phyloP scores from a whole-genome alignment of 2,797 vertebrate species.

The Cyclura pinguis region DNA sequence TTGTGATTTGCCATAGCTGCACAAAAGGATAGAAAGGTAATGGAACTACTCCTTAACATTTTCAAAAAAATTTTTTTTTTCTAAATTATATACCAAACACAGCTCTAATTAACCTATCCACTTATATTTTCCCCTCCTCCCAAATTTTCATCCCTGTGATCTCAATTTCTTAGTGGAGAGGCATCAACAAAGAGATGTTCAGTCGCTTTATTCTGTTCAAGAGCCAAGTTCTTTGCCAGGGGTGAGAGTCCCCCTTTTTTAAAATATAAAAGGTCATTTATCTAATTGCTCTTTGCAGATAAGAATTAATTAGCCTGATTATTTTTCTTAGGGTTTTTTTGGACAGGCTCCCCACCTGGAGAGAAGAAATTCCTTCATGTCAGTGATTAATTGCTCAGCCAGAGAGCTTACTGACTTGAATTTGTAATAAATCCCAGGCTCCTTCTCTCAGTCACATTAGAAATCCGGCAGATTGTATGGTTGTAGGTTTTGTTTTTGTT shows the following conservation, averaged over 20 bases:
- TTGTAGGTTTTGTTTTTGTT: background rate
- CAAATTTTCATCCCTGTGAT: constrained; percentile 77
- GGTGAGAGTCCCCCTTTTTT: constrained; percentile 91
- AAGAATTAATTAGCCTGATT: constrained; percentile 99
- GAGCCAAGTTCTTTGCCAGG: constrained; percentile 88
- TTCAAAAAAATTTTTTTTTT: constrained; percentile 41
- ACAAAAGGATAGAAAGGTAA: constrained; percentile 55
- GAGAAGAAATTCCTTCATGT: constrained; percentile 94
- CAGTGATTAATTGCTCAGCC: constrained; percentile 96
- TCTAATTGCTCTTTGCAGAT: constrained; percentile 99
- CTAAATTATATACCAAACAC: constrained; percentile 75
- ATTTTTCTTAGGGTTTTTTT: constrained; percentile 92
- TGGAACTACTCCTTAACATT: constrained; percentile 42
- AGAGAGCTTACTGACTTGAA: constrained; percentile 89
- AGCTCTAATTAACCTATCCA: constrained; percentile 92
- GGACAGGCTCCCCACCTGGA: constrained; percentile 97
- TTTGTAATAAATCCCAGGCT: constrained; percentile 84
- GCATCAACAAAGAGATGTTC: constrained; percentile 83
- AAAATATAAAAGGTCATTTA: constrained; percentile 84
- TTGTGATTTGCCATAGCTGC: background rate
- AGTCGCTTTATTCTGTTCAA: constrained; percentile 85
- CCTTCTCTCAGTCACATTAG: constrained; percentile 80
- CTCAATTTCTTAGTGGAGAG: constrained; percentile 81
- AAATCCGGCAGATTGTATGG: constrained; percentile 72
- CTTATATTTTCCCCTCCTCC: constrained; percentile 68